Base-by-base conservation (phyloP, 2,113 vertebrate species). In the Apodemus speciosus region DNA sequence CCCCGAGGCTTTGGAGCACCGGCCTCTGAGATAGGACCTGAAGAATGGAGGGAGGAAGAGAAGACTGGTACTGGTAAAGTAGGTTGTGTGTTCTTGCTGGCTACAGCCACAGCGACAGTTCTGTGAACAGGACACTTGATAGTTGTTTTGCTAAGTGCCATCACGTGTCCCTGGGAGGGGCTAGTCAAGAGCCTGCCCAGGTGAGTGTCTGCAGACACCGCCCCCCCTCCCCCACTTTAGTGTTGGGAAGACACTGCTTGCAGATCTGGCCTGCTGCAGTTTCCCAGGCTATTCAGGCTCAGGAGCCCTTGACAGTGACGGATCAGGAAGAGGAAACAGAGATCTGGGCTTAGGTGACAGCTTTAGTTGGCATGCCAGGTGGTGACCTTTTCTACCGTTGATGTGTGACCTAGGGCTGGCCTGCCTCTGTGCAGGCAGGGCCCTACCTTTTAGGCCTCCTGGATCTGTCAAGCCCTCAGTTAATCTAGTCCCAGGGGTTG, bases 241-340 rank as follows among this genome's bases (percentile, higher is more conserved):
- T 16, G 2, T 40, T 38, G 40, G 53, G 72, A 15, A 35, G 72
- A n/a, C 30, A 32, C 30, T 60, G 69, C 38, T 21, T 88, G 13
- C 66, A 21, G 75, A 20, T 18, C 80, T 43, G 81, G 60, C 30
- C 58, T 35, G 80, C 94, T 96, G 91, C 21, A 0, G 1, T 96
- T 96, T 94, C 97, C 56, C 25, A 76, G 38, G 64, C 79, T 75
- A 27, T 66, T 66, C 94, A 85, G 94, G 79, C 56, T 80, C 46
- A 9, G 14, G 81, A 93, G 94, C 89, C 20, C 43, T 56, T 93
- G 86, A 93, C 94, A 75, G 75, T 73, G 91, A 38, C 79, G 13
- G 10, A 66, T 66, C 87, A 38, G 58, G 95, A 92, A 88, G 83
- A 90, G 92, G 76, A 93, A 83, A 68, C 76, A n/a, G 71, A 94